A percentile compares a stretch with the other conserved stretches of the same genome.
phyloP scores from a whole-genome alignment of 2,888 invertebrate species.

The Alentia gelatinosa region DNA sequence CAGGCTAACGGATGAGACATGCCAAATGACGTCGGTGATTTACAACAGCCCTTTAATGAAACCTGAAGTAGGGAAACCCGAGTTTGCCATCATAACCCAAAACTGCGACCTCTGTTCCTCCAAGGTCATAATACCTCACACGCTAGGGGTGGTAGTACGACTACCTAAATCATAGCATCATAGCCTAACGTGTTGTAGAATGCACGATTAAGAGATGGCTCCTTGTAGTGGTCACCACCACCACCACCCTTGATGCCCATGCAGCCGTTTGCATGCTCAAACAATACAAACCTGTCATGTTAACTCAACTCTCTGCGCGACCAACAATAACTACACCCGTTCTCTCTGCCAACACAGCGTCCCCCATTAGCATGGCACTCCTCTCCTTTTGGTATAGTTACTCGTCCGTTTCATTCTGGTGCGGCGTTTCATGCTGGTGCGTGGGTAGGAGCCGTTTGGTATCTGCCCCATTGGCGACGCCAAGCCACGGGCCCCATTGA shows the following conservation, averaged over 20 bases:
- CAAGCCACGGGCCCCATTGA: neutral
- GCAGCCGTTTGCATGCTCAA: no score
- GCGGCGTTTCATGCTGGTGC: no score
- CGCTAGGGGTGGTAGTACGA: neutral
- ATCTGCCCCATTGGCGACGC: no score
- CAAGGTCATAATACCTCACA: neutral
- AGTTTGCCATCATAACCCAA: neutral
- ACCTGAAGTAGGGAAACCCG: neutral
- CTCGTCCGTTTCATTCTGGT: no score
- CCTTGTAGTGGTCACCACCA: neutral
- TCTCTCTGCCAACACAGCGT: neutral
- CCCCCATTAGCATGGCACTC: neutral
- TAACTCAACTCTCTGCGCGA: no score
- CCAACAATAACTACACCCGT: neutral
- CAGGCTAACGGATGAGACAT: neutral
- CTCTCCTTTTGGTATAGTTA: no score
- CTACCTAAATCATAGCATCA: no score
- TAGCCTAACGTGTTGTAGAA: no score
- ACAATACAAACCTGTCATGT: no score
- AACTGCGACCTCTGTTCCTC: neutral
- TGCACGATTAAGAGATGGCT: no score
- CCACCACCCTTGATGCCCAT: no score
- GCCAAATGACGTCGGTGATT: neutral
- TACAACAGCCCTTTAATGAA: neutral
- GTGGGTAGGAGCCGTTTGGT: neutral